Conservation (phyloP, 2,888 invertebrate species). For the Micropterix aruncella region DNA sequence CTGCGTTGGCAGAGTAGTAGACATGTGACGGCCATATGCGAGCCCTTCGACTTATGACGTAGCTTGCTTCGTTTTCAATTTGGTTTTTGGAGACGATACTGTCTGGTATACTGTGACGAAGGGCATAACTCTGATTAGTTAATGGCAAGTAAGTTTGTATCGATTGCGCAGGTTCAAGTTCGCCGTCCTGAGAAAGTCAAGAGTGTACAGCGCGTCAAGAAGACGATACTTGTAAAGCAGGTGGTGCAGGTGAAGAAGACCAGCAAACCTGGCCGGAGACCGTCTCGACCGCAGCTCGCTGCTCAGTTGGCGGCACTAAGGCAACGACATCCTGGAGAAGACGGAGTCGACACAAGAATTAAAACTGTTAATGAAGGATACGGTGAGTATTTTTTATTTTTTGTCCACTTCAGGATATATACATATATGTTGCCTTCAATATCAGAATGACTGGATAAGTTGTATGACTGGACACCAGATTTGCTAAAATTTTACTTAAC, state of each 20-base stretch:
- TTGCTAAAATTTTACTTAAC: too few relatives aligned
- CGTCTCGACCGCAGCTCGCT: constrained; percentile 9
- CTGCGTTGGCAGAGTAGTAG: too few relatives aligned
- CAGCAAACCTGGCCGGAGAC: constrained; percentile 22
- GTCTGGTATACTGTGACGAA: too few relatives aligned
- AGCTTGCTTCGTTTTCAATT: too few relatives aligned
- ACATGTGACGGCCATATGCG: too few relatives aligned
- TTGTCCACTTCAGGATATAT: background rate
- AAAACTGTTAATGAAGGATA: constrained; percentile 70
- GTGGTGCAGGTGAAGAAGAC: constrained; percentile 61
- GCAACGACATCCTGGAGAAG: background rate
- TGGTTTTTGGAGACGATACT: too few relatives aligned
- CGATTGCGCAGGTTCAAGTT: constrained; percentile 72
- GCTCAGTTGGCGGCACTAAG: constrained; percentile 41
- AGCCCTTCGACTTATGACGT: too few relatives aligned
- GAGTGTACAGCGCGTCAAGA: constrained; percentile 75
- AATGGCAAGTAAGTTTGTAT: too few relatives aligned
- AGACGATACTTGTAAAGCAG: constrained; percentile 76
- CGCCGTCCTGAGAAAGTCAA: constrained; percentile 75
- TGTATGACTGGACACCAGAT: background rate
- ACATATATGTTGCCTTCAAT: background rate
- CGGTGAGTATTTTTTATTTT: constrained; percentile 17
- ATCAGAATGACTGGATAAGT: background rate
- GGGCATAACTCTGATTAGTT: too few relatives aligned
- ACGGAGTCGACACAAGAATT: constrained; percentile 66